Base-by-base conservation (phyloP, 2,113 vertebrate genomes). In the Onychostoma macrolepis region DNA sequence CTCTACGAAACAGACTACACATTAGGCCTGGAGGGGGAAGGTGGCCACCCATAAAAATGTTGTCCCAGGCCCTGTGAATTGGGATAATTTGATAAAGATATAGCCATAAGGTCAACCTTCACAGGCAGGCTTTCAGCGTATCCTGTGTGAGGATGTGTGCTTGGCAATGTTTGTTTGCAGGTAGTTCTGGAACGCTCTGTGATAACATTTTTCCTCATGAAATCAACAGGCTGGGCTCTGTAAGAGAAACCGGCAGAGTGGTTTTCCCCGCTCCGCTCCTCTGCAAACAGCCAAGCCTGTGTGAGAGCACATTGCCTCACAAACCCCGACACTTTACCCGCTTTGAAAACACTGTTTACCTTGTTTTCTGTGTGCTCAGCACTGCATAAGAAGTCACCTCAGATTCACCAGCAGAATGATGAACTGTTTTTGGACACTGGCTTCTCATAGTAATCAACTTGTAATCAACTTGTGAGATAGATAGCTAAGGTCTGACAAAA, bases 201-300 rank as follows among this genome's bases (percentile, higher is more conserved):
- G 92, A 94, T 93, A 93, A 95, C 91, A 93, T 94, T 92, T 92
- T 84, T 91, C 91, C 89, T 88, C 89, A 86, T 89, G 92, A 92
- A 92, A 88, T 94, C 90, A 95, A 89, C 91, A 94, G 92, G 89
- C 93, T 24, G 80, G 41, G 76, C 92, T 93, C 89, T 94, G 94
- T 93, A 85, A 45, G 91, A 30, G 83, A 84, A 90, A 84, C 91
- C 90, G n/a, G 89, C 90, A 13, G 61, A 13, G 28, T 36, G 48
- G 48, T 36, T 58, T 79, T 50, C 30, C 71, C 74, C 72, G 45
- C 38, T 83, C 83, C 80, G 77, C 67, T 76, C 75, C 90, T 86
- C 69, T 36, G 10, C 90, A 83, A 92, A 95, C 93, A 94, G 92
- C 91, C 91, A 92, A 50, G 87, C 15, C 92, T 94, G 91, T 94